Conservation (phyloP, 2,113 vertebrate species). For the Phyllostomus discolor region DNA sequence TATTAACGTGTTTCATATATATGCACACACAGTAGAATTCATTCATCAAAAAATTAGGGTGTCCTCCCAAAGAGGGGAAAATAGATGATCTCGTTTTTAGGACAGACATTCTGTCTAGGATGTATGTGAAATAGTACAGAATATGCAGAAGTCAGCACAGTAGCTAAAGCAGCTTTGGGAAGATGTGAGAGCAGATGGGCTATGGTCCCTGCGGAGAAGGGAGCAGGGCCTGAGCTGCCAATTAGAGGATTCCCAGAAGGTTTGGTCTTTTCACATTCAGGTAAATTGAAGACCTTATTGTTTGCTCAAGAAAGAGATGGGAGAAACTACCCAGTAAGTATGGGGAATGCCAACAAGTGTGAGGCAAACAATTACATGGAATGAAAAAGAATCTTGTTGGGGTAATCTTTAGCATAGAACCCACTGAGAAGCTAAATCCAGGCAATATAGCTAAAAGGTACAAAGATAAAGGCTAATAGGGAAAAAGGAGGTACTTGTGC, state of each 20-base stretch:
- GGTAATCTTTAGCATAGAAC: neutral
- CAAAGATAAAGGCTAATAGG: neutral
- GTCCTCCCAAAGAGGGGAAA: no score
- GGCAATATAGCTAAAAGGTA: neutral
- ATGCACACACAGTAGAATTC: neutral
- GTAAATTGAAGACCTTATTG: neutral
- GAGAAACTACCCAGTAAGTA: neutral
- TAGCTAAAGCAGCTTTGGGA: fast-evolving
- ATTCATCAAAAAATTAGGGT: neutral
- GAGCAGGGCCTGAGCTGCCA: neutral
- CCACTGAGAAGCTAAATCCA: neutral
- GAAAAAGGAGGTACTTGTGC: neutral
- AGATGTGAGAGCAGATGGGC: neutral
- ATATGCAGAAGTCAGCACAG: neutral
- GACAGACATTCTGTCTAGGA: neutral
- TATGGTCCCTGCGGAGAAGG: neutral
- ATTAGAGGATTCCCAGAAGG: neutral
- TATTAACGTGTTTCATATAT: neutral
- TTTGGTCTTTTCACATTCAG: neutral
- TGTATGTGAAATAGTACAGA: neutral
- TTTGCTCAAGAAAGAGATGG: neutral
- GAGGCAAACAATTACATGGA: neutral
- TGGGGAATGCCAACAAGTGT: no score
- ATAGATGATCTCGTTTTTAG: neutral
- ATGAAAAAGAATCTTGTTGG: neutral